These are phyloP conservation scores for Tryphoninae sp. DNA, from an alignment of 2,888 invertebrate genomes.

Conservation along the genomic window DNA sequence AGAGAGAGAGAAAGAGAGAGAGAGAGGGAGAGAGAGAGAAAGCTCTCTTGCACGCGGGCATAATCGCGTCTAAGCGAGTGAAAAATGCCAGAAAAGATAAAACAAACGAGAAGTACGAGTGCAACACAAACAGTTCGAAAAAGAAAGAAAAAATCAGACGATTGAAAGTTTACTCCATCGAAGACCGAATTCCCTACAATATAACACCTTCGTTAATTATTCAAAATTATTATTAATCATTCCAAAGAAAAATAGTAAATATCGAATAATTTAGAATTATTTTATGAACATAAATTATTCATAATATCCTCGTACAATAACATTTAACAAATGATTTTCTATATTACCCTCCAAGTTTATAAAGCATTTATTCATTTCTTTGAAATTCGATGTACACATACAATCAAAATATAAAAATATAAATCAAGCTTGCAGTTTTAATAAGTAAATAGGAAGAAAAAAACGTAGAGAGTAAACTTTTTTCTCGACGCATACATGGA, in stretches of 20 bases:
- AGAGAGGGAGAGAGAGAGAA: slow-evolving; percentile 18
- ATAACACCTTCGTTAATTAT: no score
- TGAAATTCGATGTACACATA: no score
- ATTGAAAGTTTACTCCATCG: no score
- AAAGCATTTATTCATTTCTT: no score
- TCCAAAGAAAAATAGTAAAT: no score
- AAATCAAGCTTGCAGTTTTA: neutral
- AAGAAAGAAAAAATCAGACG: neutral
- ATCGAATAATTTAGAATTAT: no score
- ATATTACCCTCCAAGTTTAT: no score
- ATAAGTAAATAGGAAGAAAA: neutral
- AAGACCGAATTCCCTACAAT: no score
- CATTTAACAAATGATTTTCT: no score
- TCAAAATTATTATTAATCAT: no score
- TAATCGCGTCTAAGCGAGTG: slow-evolving; percentile 66
- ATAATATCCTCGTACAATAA: no score
- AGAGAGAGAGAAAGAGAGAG: slow-evolving; percentile 39
- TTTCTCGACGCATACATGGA: slow-evolving; percentile 12
- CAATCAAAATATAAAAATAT: neutral
- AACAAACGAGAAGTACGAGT: slow-evolving; percentile 59
- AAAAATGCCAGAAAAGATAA: slow-evolving; percentile 63
- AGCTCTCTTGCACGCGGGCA: slow-evolving; percentile 58
- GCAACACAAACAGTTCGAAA: slow-evolving; percentile 15
- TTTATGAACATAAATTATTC: no score
- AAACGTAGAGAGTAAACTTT: slow-evolving; percentile 20